Conservation (phyloP, 35 echinoderm and acorn worm genomes). For the Heliocidaris erythrogramma region DNA sequence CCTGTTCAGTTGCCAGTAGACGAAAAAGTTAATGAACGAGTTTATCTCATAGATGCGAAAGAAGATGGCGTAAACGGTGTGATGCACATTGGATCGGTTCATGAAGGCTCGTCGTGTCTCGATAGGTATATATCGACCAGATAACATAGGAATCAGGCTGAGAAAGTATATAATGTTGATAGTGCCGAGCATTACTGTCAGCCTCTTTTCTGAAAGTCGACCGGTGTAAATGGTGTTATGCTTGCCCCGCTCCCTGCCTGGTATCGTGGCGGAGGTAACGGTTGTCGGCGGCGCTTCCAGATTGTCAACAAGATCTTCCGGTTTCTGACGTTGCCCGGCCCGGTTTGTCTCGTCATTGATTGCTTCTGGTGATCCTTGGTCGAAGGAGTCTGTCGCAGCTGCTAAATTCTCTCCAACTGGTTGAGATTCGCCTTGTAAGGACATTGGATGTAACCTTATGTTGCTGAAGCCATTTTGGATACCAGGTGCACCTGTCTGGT, state of each 20-base stretch:
- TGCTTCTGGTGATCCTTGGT: neutral
- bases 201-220: neutral
- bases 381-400: neutral
- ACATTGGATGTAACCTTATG: neutral
- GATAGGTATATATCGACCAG: neutral
- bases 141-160: neutral
- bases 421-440: neutral
- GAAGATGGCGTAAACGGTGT: neutral
- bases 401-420: neutral
- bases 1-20: constrained; percentile 22
- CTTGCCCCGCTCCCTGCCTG: neutral
- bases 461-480: neutral
- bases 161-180: neutral
- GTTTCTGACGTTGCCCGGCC: neutral
- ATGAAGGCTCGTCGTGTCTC: neutral
- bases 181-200: neutral
- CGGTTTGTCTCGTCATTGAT: neutral
- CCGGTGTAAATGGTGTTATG: no score
- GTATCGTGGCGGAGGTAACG: neutral
- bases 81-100: neutral
- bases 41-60: constrained; percentile 29
- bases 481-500: neutral
- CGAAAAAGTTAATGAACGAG: neutral
- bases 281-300: neutral
- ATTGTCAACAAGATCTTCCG: neutral